phyloP scores from a whole-genome alignment of 2,797 vertebrate species.

The Sardinella longiceps region DNA sequence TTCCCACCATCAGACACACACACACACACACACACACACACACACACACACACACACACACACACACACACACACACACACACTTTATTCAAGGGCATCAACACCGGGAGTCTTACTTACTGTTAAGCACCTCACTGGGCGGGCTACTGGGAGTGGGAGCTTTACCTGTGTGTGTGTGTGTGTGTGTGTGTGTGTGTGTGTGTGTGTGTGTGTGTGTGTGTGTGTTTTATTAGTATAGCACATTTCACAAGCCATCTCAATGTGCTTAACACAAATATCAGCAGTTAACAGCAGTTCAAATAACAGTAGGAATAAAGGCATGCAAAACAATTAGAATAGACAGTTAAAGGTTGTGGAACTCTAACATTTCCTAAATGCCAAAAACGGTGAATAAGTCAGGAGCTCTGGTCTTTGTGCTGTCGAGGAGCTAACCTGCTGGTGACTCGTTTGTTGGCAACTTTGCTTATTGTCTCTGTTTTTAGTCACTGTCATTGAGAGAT shows the following conservation, averaged over 20 bases:
- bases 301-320: too few species aligned
- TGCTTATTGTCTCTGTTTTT: neutral
- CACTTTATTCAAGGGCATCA: conserved; percentile 42
- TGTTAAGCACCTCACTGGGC: conserved; percentile 36
- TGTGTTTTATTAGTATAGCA: neutral
- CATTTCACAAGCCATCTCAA: too few species aligned
- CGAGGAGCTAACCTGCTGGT: neutral
- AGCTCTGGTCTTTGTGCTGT: too few species aligned
- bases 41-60: conserved; percentile 17
- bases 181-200: too few species aligned
- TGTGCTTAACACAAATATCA: too few species aligned
- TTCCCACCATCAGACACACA: neutral
- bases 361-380: too few species aligned
- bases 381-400: too few species aligned
- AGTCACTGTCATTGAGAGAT: neutral
- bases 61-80: conserved; percentile 10
- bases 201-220: too few species aligned
- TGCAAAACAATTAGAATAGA: too few species aligned
- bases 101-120: conserved; percentile 25
- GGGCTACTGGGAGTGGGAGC: neutral
- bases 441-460: neutral
- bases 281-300: too few species aligned
- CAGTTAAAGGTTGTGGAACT: too few species aligned
- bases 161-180: too few species aligned
- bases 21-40: neutral